Percentiles rank a stretch among this genome's conserved stretches.
Conservation (phyloP, 2,888 invertebrate species). For the Cyrtodaria siliqua region DNA sequence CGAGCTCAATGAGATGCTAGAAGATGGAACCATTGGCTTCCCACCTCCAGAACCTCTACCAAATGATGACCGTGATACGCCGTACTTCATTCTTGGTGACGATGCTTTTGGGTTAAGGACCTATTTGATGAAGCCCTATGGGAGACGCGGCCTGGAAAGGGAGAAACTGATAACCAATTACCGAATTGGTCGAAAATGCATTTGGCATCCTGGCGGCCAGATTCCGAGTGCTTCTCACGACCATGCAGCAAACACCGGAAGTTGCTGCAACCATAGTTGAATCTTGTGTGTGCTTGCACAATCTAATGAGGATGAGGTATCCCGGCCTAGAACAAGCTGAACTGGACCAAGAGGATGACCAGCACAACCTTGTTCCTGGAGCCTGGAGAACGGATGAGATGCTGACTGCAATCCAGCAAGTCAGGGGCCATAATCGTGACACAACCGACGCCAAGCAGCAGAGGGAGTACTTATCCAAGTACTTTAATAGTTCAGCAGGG, state of each 20-base stretch:
- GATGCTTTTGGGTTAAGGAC: conserved; percentile 64
- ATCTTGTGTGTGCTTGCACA: conserved; percentile 56
- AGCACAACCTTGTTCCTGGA: conserved; percentile 57
- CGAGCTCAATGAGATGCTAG: conserved; percentile 41
- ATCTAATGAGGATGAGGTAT: conserved; percentile 55
- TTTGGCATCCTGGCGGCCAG: conserved; percentile 33
- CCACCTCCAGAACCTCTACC: conserved; percentile 54
- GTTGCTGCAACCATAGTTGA: conserved; percentile 30
- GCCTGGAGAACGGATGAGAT: conserved; percentile 50
- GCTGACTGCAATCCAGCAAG: conserved; percentile 42
- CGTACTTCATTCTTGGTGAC: conserved; percentile 63
- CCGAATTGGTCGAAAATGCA: conserved; percentile 43
- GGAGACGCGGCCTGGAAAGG: conserved; percentile 28
- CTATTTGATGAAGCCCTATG: conserved; percentile 67
- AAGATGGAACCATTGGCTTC: conserved; percentile 43
- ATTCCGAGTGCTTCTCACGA: conserved; percentile 19
- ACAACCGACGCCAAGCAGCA: conserved; percentile 44
- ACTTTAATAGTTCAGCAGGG: conserved; percentile 55
- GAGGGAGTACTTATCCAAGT: conserved; percentile 52
- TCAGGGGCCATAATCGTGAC: conserved; percentile 47
- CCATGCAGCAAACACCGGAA: conserved; percentile 45
- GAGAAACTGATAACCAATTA: conserved; percentile 66
- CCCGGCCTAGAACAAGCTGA: conserved; percentile 43
- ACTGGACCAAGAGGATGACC: conserved; percentile 61
- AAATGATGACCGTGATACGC: conserved; percentile 53